Evolutionary conservation across 2,113 vertebrate species (phyloP), one percentile per base, ranked within the genome.

Genomic region (Synchiropus splendidus): DNA sequence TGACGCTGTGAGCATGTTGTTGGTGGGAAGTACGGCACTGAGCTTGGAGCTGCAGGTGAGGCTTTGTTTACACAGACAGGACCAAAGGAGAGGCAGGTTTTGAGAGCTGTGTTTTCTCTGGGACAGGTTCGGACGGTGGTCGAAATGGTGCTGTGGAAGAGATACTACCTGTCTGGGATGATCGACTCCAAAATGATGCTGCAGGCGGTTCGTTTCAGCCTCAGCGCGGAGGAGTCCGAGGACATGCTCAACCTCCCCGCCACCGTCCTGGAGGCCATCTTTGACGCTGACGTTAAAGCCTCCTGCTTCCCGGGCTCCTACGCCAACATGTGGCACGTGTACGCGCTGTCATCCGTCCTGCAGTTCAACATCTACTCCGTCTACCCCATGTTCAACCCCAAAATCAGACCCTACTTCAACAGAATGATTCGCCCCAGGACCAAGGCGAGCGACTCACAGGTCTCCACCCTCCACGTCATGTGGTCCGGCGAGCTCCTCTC

Each of bases 171-270:
- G 16, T 89, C 84, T 4, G 92, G 89, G 39, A 98, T 96, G 94
- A 97, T 93, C 0, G 94, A 98, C 67, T 97, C 94, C 37, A 96
- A 96, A 62, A 89, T 98, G 68, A 98, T 98, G 94, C 85, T 98
- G 36, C 92, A 95, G 78, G 94, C 92, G 0, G 92, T 89, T 40
- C 88, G 92, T 48, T 93, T 95, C 18, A 91, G 92, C 2, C 84
- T 98, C n/a, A 90, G 88, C 38, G 89, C 90, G 0, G 92, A 98
- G 48, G 92, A 97, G 70, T 90, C 89, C 0, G 88, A 91, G 0
- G 88, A 90, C 67, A 93, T 92, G 90, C 87, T 90, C 42, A 92
- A 84, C 62, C 78, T 98, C 15, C 84, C 94, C 0, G 75, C 79
- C 16, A 61, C 87, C 8, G 89, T 93, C 5, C 68, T 98, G 46